phyloP scores from a whole-genome alignment of 2,113 vertebrate genomes.

The Nettapus auritus region DNA sequence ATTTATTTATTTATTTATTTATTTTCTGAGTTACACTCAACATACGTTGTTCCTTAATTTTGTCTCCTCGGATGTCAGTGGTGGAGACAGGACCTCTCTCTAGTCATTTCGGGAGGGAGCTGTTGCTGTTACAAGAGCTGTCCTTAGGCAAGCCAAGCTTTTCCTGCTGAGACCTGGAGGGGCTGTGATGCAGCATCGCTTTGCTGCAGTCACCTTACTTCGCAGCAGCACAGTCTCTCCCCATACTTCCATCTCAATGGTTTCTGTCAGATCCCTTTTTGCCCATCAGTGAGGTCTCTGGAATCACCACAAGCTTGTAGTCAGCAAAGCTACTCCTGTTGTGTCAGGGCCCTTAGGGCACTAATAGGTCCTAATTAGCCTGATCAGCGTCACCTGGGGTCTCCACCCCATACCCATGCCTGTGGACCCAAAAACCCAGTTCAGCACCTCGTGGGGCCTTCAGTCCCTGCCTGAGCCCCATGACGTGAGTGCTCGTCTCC shows the following conservation, averaged over 20 bases:
- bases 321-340: rapidly evolving
- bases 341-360: neutral
- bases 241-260: rapidly evolving
- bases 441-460: too few relatives aligned
- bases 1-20: neutral
- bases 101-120: neutral
- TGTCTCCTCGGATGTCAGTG: neutral
- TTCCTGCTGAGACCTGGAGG: neutral
- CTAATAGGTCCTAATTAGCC: neutral
- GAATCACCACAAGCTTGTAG: neutral
- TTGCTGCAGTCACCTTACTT: neutral
- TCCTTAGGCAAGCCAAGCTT: neutral
- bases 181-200: neutral
- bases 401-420: neutral
- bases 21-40: neutral
- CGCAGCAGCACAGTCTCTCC: rapidly evolving
- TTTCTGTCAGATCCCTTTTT: neutral
- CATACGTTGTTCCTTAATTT: neutral
- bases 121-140: neutral
- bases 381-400: neutral
- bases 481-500: rapidly evolving
- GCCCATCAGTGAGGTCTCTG: neutral
- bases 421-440: neutral
- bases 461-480: rapidly evolving
- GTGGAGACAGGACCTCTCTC: neutral